Evolutionary conservation across 1,140 invertebrate genomes (phyloP).

Genomic region (Wiebesia pumilae): DNA sequence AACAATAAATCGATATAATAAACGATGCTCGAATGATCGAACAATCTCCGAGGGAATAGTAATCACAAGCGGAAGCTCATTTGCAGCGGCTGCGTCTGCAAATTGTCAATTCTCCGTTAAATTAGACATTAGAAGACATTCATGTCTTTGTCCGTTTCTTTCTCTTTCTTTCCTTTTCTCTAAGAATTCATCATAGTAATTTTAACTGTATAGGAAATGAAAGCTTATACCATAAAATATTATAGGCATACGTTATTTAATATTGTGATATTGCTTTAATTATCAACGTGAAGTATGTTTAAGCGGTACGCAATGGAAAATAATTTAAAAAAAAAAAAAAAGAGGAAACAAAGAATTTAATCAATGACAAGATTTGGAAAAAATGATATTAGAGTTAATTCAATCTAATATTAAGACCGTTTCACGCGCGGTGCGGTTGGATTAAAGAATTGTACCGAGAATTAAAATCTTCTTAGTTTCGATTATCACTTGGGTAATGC

Average conservation of each 20-base stretch:
- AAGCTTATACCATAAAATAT: neutral
- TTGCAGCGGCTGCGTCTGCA: conserved; percentile 1
- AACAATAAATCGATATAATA: conserved; percentile 33
- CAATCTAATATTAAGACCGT: no score
- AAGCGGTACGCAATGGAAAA: neutral
- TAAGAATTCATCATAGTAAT: conserved; percentile 23
- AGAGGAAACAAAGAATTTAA: neutral
- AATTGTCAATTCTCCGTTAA: conserved; percentile 46
- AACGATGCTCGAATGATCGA: conserved; percentile 38
- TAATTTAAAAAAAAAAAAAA: neutral
- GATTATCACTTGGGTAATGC: neutral
- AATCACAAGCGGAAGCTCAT: conserved; percentile 43
- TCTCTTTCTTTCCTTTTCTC: neutral
- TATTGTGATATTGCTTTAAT: neutral
- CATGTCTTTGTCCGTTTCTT: neutral
- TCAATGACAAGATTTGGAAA: no score
- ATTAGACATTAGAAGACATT: conserved; percentile 25
- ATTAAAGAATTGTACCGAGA: no score
- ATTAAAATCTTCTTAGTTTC: no score
- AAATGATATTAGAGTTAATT: no score
- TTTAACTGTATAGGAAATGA: conserved; percentile 46
- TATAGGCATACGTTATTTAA: neutral
- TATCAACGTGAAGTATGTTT: neutral
- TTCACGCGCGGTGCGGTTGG: no score
- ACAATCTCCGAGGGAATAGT: conserved; percentile 16